Evolutionary conservation across 2,113 vertebrate species (phyloP), one percentile per base, ranked within the genome.

Genomic region (Cephalopholis sonnerati): DNA sequence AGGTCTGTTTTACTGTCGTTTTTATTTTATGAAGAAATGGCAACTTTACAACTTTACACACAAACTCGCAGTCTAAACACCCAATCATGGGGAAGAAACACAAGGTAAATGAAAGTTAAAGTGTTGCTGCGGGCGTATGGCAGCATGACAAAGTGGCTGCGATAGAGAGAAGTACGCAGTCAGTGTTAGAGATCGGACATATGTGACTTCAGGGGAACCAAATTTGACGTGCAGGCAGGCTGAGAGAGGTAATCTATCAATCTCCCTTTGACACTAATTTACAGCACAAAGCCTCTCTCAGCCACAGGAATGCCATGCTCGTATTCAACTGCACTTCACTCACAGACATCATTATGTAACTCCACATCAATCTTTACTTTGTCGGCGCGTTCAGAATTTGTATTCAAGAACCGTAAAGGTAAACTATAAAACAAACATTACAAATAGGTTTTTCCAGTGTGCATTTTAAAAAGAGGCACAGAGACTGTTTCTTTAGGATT

Each of bases 261-360:
- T 91, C 85, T 91, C 69, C 54, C 59, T 82, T 81, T 92, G 88
- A 93, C 85, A 71, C 68, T 79, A 75, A 91, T 87, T 84, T 76
- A 61, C 77, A 57, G 64, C 81, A 27, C 81, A 82, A 82, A 85
- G 66, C 74, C 70, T 82, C 75, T 71, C 67, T 90, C 83, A 79
- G 61, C 85, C 63, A 61, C 41, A 12, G 41, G 41, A 89, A 86
- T 66, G 51, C 44, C 73, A 59, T 64, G 55, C 84, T 87, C 58
- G 65, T 78, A 69, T 75, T 67, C 32, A 39, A 27, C 69, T 54
- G 70, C 83, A 65, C 77, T 78, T 72, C 80, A 77, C 54, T 87
- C 70, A 24, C 59, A 78, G 25, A 66, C 71, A 54, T 69, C 79
- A 69, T 79, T 44, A 44, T 44, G 41, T 12, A 82, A 79, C 84